Conservation (phyloP, 2,888 invertebrate genomes). For the Meta bourneti region DNA sequence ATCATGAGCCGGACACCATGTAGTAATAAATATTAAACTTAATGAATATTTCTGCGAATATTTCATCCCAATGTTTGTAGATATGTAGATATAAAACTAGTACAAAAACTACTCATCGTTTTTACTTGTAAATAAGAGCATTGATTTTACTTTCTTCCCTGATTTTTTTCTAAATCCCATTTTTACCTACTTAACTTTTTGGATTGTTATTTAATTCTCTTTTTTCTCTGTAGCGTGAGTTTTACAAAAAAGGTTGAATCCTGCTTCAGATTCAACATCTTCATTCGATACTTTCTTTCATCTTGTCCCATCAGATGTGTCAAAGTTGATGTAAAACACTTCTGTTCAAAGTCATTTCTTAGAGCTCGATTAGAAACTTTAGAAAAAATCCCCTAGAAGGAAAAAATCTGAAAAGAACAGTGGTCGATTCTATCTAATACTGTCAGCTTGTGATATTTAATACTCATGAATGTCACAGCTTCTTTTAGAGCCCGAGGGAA, state of each 20-base stretch:
- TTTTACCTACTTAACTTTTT: neutral
- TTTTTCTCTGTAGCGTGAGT: neutral
- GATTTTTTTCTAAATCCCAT: neutral
- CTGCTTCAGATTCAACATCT: neutral
- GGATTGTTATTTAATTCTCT: neutral
- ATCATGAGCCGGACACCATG: too few relatives aligned
- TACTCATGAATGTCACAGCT: conserved; percentile 44
- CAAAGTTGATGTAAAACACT: conserved; percentile 28
- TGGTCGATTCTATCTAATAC: conserved; percentile 29
- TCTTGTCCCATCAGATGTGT: conserved; percentile 11
- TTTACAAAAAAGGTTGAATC: neutral
- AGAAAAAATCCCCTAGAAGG: neutral
- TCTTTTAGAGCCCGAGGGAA: conserved; percentile 38
- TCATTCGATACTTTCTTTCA: neutral
- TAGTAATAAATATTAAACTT: too few relatives aligned
- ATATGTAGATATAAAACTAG: too few relatives aligned
- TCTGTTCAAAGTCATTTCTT: conserved; percentile 16
- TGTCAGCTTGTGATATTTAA: conserved; percentile 55
- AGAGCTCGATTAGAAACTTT: neutral
- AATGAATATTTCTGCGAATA: too few relatives aligned
- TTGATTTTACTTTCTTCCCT: neutral
- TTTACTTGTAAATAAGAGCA: too few relatives aligned
- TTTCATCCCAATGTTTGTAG: too few relatives aligned
- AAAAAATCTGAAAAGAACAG: conserved; percentile 9
- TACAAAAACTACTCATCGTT: too few relatives aligned